Evolutionary conservation across 2,797 vertebrate genomes (phyloP), one percentile per base, ranked within the genome.

Genomic region (Ctenopoma kingsleyae): DNA sequence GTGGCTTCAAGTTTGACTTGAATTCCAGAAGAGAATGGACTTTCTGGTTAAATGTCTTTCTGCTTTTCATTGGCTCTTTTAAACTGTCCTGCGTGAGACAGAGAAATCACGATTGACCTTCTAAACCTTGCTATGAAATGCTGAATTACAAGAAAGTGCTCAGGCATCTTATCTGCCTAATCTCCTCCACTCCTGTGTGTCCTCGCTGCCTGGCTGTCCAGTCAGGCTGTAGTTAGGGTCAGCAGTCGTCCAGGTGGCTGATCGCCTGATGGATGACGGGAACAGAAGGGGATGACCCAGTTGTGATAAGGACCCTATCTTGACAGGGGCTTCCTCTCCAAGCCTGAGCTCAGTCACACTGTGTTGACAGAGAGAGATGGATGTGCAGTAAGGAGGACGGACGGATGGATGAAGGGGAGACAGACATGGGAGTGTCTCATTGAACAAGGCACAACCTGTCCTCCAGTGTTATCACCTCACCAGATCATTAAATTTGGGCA

Each of bases 281-380:
- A 89, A 87, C 57, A 64, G 78, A 81, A 83, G 78, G 78, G 80
- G 81, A 62, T 65, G 81, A 86, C 80, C 71, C 19, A 12, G 68
- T 38, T 55, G 54, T 85, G 93, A 94, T 93, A 94, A 93, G 87
- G 73, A 82, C 51, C 68, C 74, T 92, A 94, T 94, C 92, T 93
- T 82, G 92, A 94, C 91, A 91, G 79, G 81, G 69, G 85, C 87
- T 94, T 94, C 92, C 92, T 94, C 87, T 91, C 73, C 49, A 68
- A 78, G 67, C 74, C 78, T 74, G 74, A 74, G 83, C 74, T 83
- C 77, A 76, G 89, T 90, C 86, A 84, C 85, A 86, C 43, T 44
- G 63, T 78, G 91, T 92, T 67, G 87, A 91, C 86, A 66, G 84
- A 86, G 84, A 87, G 81, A 90, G 88, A 93, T 89, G 81, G 83